Conservation (phyloP, 2,113 vertebrate species). For the Beaufortia kweichowensis region DNA sequence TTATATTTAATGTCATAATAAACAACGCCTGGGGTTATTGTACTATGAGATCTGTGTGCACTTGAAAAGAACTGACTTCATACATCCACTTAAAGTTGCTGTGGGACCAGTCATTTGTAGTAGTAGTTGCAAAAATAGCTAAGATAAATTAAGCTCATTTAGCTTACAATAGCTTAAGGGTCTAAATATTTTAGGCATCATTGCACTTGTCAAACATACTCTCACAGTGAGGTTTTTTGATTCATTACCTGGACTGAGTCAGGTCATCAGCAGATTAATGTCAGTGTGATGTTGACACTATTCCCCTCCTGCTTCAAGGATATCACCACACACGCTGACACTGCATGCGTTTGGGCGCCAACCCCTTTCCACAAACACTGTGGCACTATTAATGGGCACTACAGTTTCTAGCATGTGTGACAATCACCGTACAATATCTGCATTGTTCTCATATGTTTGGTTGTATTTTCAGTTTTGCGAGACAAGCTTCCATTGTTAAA, state of each 20-base stretch:
- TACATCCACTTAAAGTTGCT: no score
- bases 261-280: constrained; percentile 22
- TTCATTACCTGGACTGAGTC: not conserved
- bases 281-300: not conserved
- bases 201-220: not conserved
- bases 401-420: not conserved
- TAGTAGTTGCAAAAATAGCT: no score
- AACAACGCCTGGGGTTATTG: no score
- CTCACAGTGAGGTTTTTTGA: not conserved
- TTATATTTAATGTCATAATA: no score
- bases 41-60: no score
- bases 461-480: constrained; percentile 20
- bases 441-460: not conserved
- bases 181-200: not conserved
- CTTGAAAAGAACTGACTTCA: no score
- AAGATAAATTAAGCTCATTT: no score
- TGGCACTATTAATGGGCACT: constrained; percentile 11
- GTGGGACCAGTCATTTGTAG: no score
- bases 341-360: not conserved
- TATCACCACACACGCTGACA: constrained; percentile 6
- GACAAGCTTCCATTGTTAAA: constrained; percentile 11
- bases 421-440: not conserved
- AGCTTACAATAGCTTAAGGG: not conserved
- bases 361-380: not conserved
- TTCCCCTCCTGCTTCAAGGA: constrained; percentile 14